Evolutionary conservation across 2,888 invertebrate genomes (phyloP).

Genomic region (Ecliptopera silaceata): DNA sequence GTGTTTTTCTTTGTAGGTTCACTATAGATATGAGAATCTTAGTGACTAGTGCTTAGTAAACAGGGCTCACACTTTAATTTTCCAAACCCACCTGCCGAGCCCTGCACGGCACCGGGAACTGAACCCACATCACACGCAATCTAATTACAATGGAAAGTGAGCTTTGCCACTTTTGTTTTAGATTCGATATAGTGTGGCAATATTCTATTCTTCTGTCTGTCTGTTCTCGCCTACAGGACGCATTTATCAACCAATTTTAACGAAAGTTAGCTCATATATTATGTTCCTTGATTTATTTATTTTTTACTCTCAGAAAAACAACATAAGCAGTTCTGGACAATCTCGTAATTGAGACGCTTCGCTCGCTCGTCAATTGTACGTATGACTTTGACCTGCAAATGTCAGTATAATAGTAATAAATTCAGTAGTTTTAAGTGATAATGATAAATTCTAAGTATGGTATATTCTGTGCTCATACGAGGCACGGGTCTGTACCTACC

Average conservation of each 20-base stretch:
- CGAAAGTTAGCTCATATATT: no score
- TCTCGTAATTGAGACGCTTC: no score
- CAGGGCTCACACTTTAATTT: constrained; percentile 69
- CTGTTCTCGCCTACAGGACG: no score
- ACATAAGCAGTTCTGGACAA: no score
- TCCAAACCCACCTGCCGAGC: constrained; percentile 79
- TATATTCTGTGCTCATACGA: constrained; percentile 14
- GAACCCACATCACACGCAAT: not conserved
- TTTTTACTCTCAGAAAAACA: no score
- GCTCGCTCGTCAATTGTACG: no score
- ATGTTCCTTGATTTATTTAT: no score
- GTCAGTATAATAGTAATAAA: no score
- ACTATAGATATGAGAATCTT: not conserved
- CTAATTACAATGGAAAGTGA: not conserved
- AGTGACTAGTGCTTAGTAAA: not conserved
- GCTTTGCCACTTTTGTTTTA: not conserved
- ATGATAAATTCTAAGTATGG: no score
- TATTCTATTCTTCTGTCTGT: no score
- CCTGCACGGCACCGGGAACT: constrained; percentile 49
- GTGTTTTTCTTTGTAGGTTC: not conserved
- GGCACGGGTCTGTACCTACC: constrained; percentile 40
- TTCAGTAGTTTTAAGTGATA: constrained; percentile 6
- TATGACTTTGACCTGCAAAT: no score
- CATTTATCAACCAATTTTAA: no score
- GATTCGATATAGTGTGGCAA: not conserved